Base-by-base conservation (phyloP, 1,140 invertebrate species). In the Pseudomyrmex concolor region DNA sequence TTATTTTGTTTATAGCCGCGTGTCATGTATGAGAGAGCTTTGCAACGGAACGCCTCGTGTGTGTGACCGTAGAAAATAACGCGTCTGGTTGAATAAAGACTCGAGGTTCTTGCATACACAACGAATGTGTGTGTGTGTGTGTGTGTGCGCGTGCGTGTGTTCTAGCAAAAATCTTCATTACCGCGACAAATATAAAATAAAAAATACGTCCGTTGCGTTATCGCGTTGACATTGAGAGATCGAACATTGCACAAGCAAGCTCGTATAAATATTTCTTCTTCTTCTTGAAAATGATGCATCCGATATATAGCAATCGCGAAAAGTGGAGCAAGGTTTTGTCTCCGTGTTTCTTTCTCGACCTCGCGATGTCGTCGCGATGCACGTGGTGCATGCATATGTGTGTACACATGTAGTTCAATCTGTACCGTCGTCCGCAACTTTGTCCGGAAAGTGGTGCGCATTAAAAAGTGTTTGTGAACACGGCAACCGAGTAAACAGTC, bases 401-500 rank as follows among this genome's bases (percentile, higher is more conserved):
- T 19, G n/a, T 73, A 22, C 25, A 45, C 15, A 74, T 62, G 70
- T 60, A 43, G 59, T 51, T 68, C 76, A 12, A 66, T 62, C 25
- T 70, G 57, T 19, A 73, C 77, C 76, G 34, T 34, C 34, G 34
- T 34, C 34, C 86, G 83, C 62, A 83, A 68, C 70, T 55, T 73
- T 85, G 70, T 77, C 72, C 63, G 62, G 59, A 73, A 73, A 85
- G 83, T 87, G 86, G 86, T 74, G 84, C 83, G 63, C 82, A 86
- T 88, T 90, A 89, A 90, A 90, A 89, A 90, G 82, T 86, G 86
- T 90, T 90, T 90, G 86, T 85, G 80, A 84, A 80, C 80, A 84
- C 34, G 5, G 64, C 85, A 87, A 34, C 64, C 85, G 85, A 89
- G 89, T 90, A 90, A 90, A 90, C 89, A 90, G 89, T 78, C 77